phyloP scores from a whole-genome alignment of 2,797 vertebrate species.

The Anguilla megastoma region DNA sequence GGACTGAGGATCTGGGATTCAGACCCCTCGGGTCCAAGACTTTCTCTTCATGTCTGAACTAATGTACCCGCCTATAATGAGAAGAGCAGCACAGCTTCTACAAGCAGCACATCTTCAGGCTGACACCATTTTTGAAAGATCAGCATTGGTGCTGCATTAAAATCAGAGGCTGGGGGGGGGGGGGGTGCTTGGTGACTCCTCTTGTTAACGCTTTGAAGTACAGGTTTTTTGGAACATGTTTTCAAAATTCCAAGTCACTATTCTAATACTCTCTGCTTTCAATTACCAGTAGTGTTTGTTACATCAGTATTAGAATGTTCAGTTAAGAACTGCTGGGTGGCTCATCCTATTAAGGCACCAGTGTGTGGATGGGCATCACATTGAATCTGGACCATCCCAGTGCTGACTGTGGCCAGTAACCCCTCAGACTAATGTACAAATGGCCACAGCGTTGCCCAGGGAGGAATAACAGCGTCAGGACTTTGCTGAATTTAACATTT shows the following conservation, averaged over 20 bases:
- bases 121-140: neutral
- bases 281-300: no score
- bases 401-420: neutral
- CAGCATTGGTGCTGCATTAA: neutral
- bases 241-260: no score
- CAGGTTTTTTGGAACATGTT: no score
- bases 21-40: neutral
- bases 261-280: no score
- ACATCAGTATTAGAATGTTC: no score
- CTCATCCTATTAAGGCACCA: neutral
- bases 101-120: neutral
- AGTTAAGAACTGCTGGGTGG: no score
- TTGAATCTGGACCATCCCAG: neutral
- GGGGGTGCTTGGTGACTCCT: no score
- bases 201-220: no score
- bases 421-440: neutral
- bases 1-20: neutral
- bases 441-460: neutral
- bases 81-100: neutral
- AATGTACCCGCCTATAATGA: slow-evolving; percentile 6
- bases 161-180: neutral
- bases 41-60: slow-evolving; percentile 22
- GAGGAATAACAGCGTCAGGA: neutral
- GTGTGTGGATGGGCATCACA: neutral
- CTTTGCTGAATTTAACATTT: neutral